A percentile compares a stretch with the other conserved stretches of the same genome.
phyloP scores from a whole-genome alignment of 2,113 vertebrate genomes.

The Lathamus discolor region DNA sequence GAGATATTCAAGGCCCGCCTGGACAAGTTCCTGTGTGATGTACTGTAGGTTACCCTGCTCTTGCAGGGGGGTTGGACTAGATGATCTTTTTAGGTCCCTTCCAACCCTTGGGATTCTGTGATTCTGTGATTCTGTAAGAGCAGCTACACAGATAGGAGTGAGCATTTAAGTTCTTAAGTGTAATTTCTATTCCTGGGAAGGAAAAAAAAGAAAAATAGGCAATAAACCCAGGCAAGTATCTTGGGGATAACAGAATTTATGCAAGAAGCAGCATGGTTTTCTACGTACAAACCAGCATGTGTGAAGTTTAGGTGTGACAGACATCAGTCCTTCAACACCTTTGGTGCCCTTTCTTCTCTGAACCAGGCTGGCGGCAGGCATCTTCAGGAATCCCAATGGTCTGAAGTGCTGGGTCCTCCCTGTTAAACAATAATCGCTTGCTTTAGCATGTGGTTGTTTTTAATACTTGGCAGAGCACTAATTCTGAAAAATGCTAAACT shows the following conservation, averaged over 20 bases:
- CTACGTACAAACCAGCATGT: background rate
- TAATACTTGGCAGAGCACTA: conserved; percentile 1
- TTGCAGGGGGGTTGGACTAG: no score
- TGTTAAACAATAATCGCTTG: background rate
- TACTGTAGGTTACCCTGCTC: no score
- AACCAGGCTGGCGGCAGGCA: background rate
- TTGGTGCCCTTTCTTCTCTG: background rate
- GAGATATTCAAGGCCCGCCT: no score
- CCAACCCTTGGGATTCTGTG: no score
- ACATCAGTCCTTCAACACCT: background rate
- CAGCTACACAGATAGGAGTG: background rate
- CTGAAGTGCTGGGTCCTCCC: background rate
- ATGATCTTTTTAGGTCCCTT: no score
- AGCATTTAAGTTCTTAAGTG: background rate
- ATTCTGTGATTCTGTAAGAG: no score
- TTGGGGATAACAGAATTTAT: background rate
- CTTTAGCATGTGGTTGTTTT: background rate
- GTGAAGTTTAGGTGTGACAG: background rate
- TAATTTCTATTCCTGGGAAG: background rate
- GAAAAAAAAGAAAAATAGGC: background rate
- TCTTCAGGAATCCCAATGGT: background rate
- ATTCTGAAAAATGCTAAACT: background rate
- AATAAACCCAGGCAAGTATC: background rate
- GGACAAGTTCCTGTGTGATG: no score
- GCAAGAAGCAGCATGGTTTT: background rate